Evolutionary conservation across 2,797 vertebrate species (phyloP).

Genomic region (Fundulus diaphanus): DNA sequence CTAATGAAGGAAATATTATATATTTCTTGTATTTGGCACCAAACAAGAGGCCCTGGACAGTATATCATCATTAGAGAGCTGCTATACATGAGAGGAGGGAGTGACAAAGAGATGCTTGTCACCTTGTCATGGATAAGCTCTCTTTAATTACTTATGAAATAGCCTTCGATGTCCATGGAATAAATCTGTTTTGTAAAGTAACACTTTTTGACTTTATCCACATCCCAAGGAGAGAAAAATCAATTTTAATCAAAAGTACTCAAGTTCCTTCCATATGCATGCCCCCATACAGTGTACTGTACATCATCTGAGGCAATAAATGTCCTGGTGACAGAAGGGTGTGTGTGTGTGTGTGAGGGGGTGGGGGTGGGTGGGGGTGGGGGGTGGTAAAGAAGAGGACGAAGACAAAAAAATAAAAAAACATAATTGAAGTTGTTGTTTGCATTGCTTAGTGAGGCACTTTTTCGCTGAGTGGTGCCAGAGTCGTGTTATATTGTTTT

Average conservation of each 20-base stretch:
- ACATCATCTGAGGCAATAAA: conserved; percentile 91
- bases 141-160: conserved; percentile 99
- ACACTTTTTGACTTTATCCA: conserved; percentile 93
- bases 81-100: conserved; percentile 72
- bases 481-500: conserved; percentile 75
- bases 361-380: background rate
- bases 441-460: conserved; percentile 76
- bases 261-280: conserved; percentile 87
- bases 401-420: conserved; percentile 46
- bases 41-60: conserved; percentile 78
- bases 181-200: conserved; percentile 96
- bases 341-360: too few relatives aligned
- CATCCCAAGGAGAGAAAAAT: conserved; percentile 94
- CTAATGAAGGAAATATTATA: conserved; percentile 61
- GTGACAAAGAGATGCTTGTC: conserved; percentile 90
- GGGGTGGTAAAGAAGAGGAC: background rate
- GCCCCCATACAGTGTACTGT: conserved; percentile 86
- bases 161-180: conserved; percentile 95
- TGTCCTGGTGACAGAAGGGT: conserved; percentile 71
- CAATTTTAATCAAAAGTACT: conserved; percentile 98
- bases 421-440: conserved; percentile 79
- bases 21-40: conserved; percentile 75
- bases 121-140: conserved; percentile 93
- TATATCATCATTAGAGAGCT: conserved; percentile 91
- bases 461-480: conserved; percentile 74